Evolutionary conservation across 2,113 vertebrate genomes (phyloP).

Genomic region (Dissostichus mawsoni): DNA sequence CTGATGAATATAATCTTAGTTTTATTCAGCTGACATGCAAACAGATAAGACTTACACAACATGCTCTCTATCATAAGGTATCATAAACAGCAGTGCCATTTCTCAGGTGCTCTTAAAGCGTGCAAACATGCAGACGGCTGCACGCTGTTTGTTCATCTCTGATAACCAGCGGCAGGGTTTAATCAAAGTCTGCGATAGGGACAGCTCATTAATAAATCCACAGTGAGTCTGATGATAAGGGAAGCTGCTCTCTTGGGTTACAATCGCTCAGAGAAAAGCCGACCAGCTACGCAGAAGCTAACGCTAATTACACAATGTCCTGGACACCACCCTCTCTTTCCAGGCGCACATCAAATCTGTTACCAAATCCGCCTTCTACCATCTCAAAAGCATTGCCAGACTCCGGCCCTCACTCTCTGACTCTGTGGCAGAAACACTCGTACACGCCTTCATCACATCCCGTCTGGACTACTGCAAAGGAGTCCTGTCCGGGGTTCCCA

Average conservation of each 20-base stretch:
- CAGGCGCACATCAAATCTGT: no score
- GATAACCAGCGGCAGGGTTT: slow-evolving; percentile 48
- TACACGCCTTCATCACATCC: no score
- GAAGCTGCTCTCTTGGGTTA: slow-evolving; percentile 80
- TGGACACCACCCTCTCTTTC: no score
- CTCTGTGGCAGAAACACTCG: no score
- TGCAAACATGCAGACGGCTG: no score
- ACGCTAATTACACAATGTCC: slow-evolving; percentile 72
- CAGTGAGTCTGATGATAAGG: slow-evolving; percentile 71
- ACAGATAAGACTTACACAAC: neutral
- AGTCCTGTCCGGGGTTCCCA: no score
- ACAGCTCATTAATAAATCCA: slow-evolving; percentile 64
- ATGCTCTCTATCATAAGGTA: neutral
- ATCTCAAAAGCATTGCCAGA: no score
- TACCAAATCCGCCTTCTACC: no score
- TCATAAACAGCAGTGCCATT: neutral
- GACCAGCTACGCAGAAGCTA: slow-evolving; percentile 76
- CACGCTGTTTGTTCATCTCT: slow-evolving; percentile 36
- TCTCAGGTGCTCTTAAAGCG: no score
- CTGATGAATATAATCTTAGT: neutral
- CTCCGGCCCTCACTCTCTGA: no score
- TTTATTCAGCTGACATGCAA: neutral
- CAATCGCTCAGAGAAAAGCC: slow-evolving; percentile 75
- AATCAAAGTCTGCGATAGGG: slow-evolving; percentile 61
- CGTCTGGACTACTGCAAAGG: no score